These are phyloP conservation scores for Mantis religiosa DNA, from an alignment of 2,888 invertebrate genomes.

Conservation along the genomic window DNA sequence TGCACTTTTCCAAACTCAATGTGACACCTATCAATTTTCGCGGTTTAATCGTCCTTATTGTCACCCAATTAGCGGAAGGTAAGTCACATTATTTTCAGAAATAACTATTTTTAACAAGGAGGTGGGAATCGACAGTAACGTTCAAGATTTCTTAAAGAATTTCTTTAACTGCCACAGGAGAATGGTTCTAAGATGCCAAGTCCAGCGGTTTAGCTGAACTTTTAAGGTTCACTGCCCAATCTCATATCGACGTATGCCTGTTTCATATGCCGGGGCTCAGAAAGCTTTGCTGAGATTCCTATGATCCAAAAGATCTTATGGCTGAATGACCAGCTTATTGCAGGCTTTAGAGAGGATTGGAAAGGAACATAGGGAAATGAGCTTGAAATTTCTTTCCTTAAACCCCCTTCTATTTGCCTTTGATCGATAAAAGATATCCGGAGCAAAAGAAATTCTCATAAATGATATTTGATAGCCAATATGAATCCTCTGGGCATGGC, in stretches of 20 bases:
- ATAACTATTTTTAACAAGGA: too few species aligned
- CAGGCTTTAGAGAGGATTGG: background rate
- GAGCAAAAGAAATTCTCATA: background rate
- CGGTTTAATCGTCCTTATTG: too few species aligned
- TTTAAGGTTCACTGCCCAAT: background rate
- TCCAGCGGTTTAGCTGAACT: too few species aligned
- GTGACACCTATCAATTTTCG: too few species aligned
- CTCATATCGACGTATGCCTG: background rate
- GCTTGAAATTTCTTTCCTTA: background rate
- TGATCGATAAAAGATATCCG: background rate
- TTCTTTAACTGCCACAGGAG: too few species aligned
- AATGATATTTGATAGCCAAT: background rate
- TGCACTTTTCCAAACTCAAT: too few species aligned
- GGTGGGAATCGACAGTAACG: too few species aligned
- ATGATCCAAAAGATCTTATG: background rate
- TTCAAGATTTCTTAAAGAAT: too few species aligned
- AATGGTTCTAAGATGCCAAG: too few species aligned
- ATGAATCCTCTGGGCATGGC: background rate
- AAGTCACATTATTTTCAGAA: too few species aligned
- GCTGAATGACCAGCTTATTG: background rate
- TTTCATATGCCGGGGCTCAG: background rate
- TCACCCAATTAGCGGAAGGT: too few species aligned
- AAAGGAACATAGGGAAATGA: background rate
- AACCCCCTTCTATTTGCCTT: background rate
- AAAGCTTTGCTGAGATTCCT: background rate